Evolutionary conservation across 2,888 invertebrate species (phyloP).

Genomic region (Cryptops parisi): DNA sequence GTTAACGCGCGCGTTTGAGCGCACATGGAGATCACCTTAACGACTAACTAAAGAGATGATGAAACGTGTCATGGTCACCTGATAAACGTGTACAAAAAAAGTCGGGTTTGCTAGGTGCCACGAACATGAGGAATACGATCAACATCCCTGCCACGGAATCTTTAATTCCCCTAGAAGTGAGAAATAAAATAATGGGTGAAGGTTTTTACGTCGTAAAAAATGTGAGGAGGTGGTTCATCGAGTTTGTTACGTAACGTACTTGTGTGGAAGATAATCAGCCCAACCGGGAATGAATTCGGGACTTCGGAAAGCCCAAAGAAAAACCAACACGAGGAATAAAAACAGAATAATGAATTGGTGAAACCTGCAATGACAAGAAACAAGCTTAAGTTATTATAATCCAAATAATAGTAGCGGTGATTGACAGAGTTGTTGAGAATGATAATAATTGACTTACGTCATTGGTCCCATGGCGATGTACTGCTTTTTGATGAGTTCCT

Average conservation of each 20-base stretch:
- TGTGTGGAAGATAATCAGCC: conserved; percentile 47
- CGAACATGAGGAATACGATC: conserved; percentile 31
- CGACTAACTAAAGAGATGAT: too few species aligned
- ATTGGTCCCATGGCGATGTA: not conserved
- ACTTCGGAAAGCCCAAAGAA: conserved; percentile 75
- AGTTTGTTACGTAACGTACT: not conserved
- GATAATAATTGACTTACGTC: not conserved
- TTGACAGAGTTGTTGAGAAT: too few species aligned
- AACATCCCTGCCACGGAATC: conserved; percentile 36
- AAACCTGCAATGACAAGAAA: conserved; percentile 10
- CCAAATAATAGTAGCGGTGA: too few species aligned
- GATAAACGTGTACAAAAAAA: conserved; percentile 6
- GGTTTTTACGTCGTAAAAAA: not conserved
- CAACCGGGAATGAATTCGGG: conserved; percentile 80
- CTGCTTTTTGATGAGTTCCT: not conserved
- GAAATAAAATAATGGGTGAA: not conserved
- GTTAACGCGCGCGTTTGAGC: too few species aligned
- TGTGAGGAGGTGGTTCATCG: not conserved
- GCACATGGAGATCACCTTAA: too few species aligned
- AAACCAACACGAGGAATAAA: conserved; percentile 59
- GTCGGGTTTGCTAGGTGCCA: conserved; percentile 1
- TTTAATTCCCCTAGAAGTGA: conserved; percentile 23
- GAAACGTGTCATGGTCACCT: too few species aligned
- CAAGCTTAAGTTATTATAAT: not conserved
- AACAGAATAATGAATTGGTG: conserved; percentile 32